Evolutionary conservation across 35 echinoderm and acorn worm genomes (phyloP), one percentile per base, ranked within the genome.

Genomic region (Holothuria glaberrima): DNA sequence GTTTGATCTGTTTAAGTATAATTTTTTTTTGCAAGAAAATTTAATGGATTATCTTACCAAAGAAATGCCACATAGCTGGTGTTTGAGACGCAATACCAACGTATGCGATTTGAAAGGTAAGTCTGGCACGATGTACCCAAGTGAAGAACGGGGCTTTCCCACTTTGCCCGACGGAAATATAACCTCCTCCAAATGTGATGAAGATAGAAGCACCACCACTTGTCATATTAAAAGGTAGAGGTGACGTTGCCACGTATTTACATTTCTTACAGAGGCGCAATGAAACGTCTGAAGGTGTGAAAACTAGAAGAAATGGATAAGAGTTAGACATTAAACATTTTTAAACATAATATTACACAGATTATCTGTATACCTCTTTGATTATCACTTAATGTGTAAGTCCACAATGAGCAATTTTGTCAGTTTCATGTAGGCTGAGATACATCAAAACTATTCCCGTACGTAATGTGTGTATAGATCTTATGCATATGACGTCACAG

Each of bases 251-350:
- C 38, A 78, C 74, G 21, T 41, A 14, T 22, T 78, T 16, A 28
- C 74, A 78, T 12, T 78, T 78, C 74, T 78, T 78, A 22, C 74
- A 78, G 38, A 78, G 74, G 9, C 50, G 44, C 35, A 78, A 33
- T 6, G 74, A 78, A 25, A 78, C 74, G 18, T 78, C 44, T 25
- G 74, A 50, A 27, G 36, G 44, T 45, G 74, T 54, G 20, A 78
- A 78, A 48, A 78, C 74, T 78, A 6, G 41, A 78, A 9, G 24
- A 78, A 48, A 78, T 9, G 25, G 30, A 35, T 28, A 68, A 31
- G 0, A 54, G 50, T 54, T 12, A 54, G 50, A 17, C 50, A 41
- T 41, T 7, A 4, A 41, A 41, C 7, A 41, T 41, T 41, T 41
- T 41, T 41, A n/a, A n/a, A n/a, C n/a, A n/a, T n/a, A n/a, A n/a